These are phyloP conservation scores for Colius striatus DNA, from an alignment of 2,113 vertebrate species.

Conservation along the genomic window DNA sequence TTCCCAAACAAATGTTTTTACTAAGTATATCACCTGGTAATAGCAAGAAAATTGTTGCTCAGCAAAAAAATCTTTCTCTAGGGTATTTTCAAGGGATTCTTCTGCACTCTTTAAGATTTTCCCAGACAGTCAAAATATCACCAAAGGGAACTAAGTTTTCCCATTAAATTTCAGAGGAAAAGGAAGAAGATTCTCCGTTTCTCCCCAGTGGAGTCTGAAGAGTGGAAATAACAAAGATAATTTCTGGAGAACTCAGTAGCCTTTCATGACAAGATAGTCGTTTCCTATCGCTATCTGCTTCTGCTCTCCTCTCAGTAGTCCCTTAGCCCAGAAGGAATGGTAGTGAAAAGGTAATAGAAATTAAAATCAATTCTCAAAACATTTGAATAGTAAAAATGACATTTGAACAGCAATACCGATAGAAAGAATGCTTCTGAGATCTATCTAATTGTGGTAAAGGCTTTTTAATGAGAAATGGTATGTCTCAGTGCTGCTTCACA, in stretches of 20 bases:
- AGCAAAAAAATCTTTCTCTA: neutral
- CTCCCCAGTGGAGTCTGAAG: neutral
- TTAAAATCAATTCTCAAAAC: conserved; percentile 76
- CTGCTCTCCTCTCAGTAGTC: neutral
- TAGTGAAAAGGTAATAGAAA: conserved; percentile 73
- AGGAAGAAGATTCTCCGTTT: neutral
- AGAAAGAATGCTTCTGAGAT: conserved; percentile 79
- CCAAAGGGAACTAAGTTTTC: neutral
- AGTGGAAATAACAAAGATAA: neutral
- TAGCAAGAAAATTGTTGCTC: neutral
- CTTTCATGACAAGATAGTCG: neutral
- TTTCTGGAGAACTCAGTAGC: neutral
- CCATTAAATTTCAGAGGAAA: neutral
- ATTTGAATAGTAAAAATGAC: conserved; percentile 70
- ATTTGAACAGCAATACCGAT: conserved; percentile 69
- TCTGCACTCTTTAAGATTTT: neutral
- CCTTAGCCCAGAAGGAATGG: conserved; percentile 29
- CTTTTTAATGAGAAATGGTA: conserved; percentile 74
- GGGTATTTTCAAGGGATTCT: neutral
- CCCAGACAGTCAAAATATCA: neutral
- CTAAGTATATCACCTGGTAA: neutral
- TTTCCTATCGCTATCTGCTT: neutral
- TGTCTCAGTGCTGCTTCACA: conserved; percentile 61
- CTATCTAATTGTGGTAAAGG: conserved; percentile 77
- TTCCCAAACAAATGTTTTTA: neutral